A percentile compares a stretch with the other conserved stretches of the same genome.
Evolutionary conservation across 1,140 invertebrate genomes (phyloP).

Genomic region (Orussus abietinus): DNA sequence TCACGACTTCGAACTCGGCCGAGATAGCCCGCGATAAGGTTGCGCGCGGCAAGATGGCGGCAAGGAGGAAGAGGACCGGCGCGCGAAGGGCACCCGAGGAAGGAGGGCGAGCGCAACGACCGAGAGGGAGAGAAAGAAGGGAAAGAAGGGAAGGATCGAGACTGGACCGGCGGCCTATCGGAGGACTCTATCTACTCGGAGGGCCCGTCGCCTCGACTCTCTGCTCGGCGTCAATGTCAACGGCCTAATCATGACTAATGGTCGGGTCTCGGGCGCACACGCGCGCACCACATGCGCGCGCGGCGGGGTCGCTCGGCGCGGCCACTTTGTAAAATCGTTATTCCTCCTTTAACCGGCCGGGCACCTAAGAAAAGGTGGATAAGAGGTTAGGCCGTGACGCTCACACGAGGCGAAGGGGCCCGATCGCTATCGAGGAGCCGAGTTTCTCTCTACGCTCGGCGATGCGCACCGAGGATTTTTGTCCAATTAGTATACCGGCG

Average conservation of each 20-base stretch:
- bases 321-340: conserved; percentile 32
- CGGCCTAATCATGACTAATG: conserved; percentile 42
- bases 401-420: conserved; percentile 34
- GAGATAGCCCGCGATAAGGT: conserved; percentile 13
- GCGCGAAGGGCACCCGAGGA: too few relatives aligned
- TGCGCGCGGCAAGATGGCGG: background rate
- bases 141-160: too few relatives aligned
- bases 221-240: conserved; percentile 33
- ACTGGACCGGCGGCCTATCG: too few relatives aligned
- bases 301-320: conserved; percentile 13
- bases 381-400: conserved; percentile 22
- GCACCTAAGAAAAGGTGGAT: background rate
- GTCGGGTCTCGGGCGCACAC: conserved; percentile 18
- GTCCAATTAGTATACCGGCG: conserved; percentile 35
- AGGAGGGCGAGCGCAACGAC: too few relatives aligned
- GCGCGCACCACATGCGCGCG: conserved; percentile 11
- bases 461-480: conserved; percentile 29
- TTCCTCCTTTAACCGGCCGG: conserved; percentile 24
- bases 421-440: conserved; percentile 30
- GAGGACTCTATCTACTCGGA: conserved; percentile 31
- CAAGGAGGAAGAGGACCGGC: too few relatives aligned
- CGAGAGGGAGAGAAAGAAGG: too few relatives aligned
- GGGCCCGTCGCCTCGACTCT: conserved; percentile 27
- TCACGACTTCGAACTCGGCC: background rate
- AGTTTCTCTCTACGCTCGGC: conserved; percentile 26